Evolutionary conservation across 2,113 vertebrate genomes (phyloP).

Genomic region (Acrocephalus kingi): DNA sequence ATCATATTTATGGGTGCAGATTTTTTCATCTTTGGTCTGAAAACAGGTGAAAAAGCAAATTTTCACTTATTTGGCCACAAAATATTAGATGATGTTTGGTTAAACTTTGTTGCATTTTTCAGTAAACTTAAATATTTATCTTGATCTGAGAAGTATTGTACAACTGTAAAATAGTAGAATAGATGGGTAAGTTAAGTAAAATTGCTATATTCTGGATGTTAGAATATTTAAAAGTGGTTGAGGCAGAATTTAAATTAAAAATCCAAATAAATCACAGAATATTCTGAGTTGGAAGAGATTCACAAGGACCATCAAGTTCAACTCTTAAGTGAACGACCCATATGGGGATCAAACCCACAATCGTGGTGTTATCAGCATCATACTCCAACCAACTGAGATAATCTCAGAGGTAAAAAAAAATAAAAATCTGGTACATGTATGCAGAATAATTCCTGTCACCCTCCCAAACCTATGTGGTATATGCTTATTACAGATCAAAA

Average conservation of each 20-base stretch:
- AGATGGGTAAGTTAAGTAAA: not conserved
- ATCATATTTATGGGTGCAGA: not conserved
- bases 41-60: not conserved
- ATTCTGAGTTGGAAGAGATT: not conserved
- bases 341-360: not conserved
- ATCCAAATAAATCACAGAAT: not conserved
- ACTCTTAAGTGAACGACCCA: fast-evolving
- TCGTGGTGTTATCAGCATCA: not conserved
- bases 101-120: not conserved
- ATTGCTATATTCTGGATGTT: not conserved
- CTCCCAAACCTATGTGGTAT: not conserved
- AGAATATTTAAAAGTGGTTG: not conserved
- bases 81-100: not conserved
- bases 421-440: not conserved
- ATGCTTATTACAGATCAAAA: not conserved
- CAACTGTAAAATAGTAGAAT: not conserved
- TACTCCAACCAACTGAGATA: not conserved
- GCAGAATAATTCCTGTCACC: not conserved
- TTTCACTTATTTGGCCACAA: not conserved
- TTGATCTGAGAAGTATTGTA: not conserved
- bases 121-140: not conserved
- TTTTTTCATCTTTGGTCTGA: not conserved
- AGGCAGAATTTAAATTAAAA: not conserved
- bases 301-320: not conserved
- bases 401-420: not conserved